A percentile compares a stretch with the other conserved stretches of the same genome.
phyloP scores from a whole-genome alignment of 2,888 invertebrate species.

The Chalcosyrphus nemorum region DNA sequence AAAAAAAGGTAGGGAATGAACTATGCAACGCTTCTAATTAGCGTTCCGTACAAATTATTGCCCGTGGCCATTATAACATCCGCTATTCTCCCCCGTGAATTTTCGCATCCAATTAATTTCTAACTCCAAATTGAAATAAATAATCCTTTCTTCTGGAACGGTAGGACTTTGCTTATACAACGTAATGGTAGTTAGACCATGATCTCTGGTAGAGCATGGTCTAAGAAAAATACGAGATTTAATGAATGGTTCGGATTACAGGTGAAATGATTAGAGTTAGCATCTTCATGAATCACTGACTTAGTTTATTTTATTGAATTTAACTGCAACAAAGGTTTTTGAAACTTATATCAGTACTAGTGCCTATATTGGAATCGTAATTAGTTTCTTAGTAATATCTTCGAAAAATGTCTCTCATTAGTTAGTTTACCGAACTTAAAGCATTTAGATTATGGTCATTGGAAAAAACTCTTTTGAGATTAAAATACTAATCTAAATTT shows the following conservation, averaged over 20 bases:
- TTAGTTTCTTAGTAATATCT: too few relatives aligned
- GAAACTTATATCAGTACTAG: too few relatives aligned
- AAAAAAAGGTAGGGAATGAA: conserved; percentile 17
- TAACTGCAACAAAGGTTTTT: too few relatives aligned
- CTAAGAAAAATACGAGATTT: background rate
- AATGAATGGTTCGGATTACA: background rate
- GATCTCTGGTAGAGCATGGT: background rate
- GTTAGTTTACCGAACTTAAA: too few relatives aligned
- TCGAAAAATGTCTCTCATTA: too few relatives aligned
- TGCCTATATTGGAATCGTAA: too few relatives aligned
- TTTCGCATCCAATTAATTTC: conserved; percentile 50
- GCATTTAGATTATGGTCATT: too few relatives aligned
- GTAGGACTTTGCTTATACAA: background rate
- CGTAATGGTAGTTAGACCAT: background rate
- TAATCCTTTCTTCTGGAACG: background rate
- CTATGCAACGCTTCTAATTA: conserved; percentile 54
- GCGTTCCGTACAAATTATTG: conserved; percentile 59
- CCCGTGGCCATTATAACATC: conserved; percentile 37
- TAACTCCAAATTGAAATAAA: conserved; percentile 37
- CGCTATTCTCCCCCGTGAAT: conserved; percentile 25
- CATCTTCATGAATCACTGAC: background rate
- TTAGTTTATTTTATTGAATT: background rate
- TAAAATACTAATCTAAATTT: too few relatives aligned
- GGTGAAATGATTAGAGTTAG: background rate
- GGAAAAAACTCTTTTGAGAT: too few relatives aligned